phyloP scores from a whole-genome alignment of 2,888 invertebrate genomes.

The Notodonta ziczac region DNA sequence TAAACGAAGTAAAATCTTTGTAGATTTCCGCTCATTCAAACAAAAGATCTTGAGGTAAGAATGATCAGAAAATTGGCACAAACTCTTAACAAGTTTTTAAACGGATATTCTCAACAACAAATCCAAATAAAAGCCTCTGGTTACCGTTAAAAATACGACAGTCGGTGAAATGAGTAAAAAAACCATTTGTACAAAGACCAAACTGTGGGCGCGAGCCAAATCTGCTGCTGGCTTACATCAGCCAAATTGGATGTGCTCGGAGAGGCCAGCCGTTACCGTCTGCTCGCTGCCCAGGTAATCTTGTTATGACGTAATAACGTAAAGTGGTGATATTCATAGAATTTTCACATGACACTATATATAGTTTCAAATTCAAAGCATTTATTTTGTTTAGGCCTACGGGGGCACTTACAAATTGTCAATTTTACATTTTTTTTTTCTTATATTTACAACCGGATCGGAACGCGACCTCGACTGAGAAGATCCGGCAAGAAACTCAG shows the following conservation, averaged over 20 bases:
- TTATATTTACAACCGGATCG: no score
- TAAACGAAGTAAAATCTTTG: no score
- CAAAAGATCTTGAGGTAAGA: no score
- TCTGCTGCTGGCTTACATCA: conserved; percentile 27
- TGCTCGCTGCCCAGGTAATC: conserved; percentile 16
- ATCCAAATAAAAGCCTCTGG: conserved; percentile 17
- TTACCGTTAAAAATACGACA: conserved; percentile 24
- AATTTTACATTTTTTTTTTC: no score
- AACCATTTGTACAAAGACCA: conserved; percentile 20
- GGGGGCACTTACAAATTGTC: no score
- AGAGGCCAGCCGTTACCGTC: conserved; percentile 23
- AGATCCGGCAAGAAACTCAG: no score
- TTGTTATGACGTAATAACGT: conserved; percentile 2
- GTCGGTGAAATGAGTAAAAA: conserved; percentile 19
- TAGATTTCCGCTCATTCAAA: no score
- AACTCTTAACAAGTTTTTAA: not conserved
- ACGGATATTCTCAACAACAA: conserved; percentile 2
- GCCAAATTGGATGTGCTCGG: conserved; percentile 29
- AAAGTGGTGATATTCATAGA: not conserved
- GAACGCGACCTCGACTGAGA: no score
- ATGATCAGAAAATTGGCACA: not conserved
- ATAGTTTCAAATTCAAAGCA: no score
- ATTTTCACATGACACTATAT: not conserved
- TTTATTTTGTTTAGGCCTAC: no score
- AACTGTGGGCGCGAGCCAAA: conserved; percentile 33